These are phyloP conservation scores for Cercocebus atys DNA, from an alignment of 2,113 vertebrate genomes.

Conservation along the genomic window DNA sequence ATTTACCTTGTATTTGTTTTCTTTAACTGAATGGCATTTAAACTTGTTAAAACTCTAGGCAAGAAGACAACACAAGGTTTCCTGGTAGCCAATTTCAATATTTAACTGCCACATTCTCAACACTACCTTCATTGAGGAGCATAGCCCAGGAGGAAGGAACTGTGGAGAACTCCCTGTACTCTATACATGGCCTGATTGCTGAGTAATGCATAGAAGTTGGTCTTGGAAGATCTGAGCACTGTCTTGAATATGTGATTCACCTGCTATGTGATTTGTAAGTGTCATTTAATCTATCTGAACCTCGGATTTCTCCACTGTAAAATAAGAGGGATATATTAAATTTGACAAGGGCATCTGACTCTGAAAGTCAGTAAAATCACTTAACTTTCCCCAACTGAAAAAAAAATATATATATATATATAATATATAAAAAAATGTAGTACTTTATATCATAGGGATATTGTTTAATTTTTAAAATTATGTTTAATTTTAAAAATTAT, in stretches of 20 bases:
- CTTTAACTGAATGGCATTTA: background rate
- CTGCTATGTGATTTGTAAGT: background rate
- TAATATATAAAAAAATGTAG: too few relatives aligned
- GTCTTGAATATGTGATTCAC: background rate
- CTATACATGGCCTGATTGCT: background rate
- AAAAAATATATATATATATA: too few relatives aligned
- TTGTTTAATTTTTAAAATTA: background rate
- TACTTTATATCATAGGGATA: background rate
- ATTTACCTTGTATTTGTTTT: background rate
- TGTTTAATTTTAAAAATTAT: background rate
- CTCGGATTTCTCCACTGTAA: background rate
- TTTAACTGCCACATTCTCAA: background rate
- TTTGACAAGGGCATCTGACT: background rate
- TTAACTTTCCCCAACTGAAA: background rate
- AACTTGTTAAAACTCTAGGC: background rate
- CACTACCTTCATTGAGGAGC: background rate
- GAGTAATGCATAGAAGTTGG: background rate
- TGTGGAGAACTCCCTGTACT: background rate
- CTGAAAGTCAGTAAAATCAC: background rate
- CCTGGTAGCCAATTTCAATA: background rate
- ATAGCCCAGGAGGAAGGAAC: background rate
- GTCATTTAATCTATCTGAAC: background rate
- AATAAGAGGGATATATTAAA: background rate
- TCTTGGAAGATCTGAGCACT: background rate
- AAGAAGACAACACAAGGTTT: background rate